Base-by-base conservation (phyloP, 2,797 vertebrate genomes). In the Carapus acus region DNA sequence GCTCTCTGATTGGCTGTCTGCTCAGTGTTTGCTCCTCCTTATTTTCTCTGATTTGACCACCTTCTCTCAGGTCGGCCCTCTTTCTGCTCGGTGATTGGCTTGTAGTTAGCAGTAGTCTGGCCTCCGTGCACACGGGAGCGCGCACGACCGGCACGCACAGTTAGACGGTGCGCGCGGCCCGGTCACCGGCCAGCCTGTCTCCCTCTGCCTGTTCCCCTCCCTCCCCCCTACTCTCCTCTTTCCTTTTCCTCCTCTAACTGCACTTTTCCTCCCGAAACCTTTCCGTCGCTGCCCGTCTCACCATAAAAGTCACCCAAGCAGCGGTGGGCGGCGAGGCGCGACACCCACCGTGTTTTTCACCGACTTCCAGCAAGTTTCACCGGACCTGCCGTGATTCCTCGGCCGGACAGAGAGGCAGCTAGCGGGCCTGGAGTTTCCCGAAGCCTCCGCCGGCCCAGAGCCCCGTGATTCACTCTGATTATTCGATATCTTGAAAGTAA, bases 131-230 rank as follows among this genome's bases (percentile, higher is more conserved):
- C 67, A 12, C 79, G 67, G 67, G 75, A 33, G 57, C 77, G 78
- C 74, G 76, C 34, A n/a, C 34, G 34, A 15, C 79, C 27, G 68
- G 67, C 67, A 15, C 29, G 43, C 47, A 49, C 73, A 51, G 69
- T 58, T 62, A 58, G 62, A 69, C 76, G 69, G 67, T 15, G 34
- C 63, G 77, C 77, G 76, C 81, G 81, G 81, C 78, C 79, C 76
- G 76, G 72, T 76, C 81, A 70, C 60, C 76, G 79, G 79, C 77
- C 79, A 68, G 71, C 73, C 72, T 33, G 31, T 23, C 36, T 50
- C 37, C 21, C 37, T 58, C 50, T 36, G n/a, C 40, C 56, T 20
- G 40, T 54, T 56, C 43, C 38, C 40, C 61, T 27, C 56, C 29
- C 43, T 16, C 27, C 37, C 34, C 41, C 17, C 20, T 33, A 44